Conservation (phyloP, 2,113 vertebrate genomes). For the Emydocephalus ijimae region DNA sequence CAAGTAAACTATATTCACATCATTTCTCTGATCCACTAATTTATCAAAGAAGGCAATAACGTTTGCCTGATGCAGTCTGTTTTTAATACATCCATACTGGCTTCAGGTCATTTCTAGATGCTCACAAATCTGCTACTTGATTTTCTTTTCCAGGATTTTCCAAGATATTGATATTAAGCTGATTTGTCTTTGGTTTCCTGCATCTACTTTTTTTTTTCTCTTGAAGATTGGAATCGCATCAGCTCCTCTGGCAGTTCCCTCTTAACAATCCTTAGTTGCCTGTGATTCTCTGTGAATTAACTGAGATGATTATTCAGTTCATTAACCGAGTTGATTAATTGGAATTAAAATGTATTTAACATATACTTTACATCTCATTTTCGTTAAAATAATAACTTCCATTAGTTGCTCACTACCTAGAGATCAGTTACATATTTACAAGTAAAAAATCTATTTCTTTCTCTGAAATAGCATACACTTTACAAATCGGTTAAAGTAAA, state of each 20-base stretch:
- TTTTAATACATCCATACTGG: not conserved
- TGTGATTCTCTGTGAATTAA: not conserved
- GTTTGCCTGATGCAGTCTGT: not conserved
- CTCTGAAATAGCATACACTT: not conserved
- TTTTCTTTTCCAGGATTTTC: not conserved
- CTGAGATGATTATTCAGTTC: not conserved
- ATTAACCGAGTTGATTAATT: not conserved
- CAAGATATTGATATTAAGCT: not conserved
- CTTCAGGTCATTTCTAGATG: not conserved
- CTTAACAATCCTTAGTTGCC: not conserved
- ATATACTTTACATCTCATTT: not conserved
- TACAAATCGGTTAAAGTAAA: not conserved
- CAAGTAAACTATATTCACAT: not conserved
- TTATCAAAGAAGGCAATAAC: not conserved
- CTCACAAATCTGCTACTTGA: not conserved
- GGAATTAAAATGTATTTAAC: not conserved
- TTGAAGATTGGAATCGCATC: not conserved
- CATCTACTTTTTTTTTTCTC: not conserved
- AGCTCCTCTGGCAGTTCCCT: not conserved
- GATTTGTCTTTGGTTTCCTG: not conserved
- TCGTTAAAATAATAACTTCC: not conserved
- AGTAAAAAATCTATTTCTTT: not conserved
- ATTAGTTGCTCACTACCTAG: conserved; percentile 22
- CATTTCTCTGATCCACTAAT: not conserved
- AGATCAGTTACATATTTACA: not conserved